Evolutionary conservation across 2,113 vertebrate genomes (phyloP).

Genomic region (Hassar affinis): DNA sequence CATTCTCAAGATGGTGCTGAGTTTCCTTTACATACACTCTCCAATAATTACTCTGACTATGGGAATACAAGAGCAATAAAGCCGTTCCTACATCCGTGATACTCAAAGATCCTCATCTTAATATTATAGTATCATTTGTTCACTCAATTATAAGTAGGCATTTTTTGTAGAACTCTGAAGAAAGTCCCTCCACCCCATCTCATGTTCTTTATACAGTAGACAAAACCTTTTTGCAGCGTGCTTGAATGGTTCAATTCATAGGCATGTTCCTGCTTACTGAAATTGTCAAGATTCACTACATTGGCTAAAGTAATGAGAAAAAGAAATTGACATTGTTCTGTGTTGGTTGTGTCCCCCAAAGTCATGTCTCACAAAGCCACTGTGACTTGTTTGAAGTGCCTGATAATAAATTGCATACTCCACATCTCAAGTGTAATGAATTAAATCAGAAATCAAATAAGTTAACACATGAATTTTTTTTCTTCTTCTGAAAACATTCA

Average conservation of each 20-base stretch:
- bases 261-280: constrained; percentile 50
- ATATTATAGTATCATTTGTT: background rate
- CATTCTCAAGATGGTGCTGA: background rate
- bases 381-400: constrained; percentile 33
- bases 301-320: constrained; percentile 51
- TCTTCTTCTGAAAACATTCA: constrained; percentile 4
- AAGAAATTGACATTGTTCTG: constrained; percentile 53
- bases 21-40: constrained; percentile 9
- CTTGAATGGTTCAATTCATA: constrained; percentile 58
- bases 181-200: constrained; percentile 51
- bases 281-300: constrained; percentile 55
- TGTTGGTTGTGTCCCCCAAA: constrained; percentile 45
- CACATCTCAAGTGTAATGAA: constrained; percentile 48
- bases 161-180: background rate
- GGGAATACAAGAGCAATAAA: constrained; percentile 3
- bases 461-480: constrained; percentile 30
- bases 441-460: constrained; percentile 40
- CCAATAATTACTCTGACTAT: constrained; percentile 5
- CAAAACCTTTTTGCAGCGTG: constrained; percentile 59
- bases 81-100: background rate
- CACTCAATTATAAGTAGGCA: background rate
- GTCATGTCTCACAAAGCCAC: constrained; percentile 27
- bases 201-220: constrained; percentile 54
- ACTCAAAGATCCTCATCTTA: background rate
- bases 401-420: constrained; percentile 38